These are phyloP conservation scores for Archivesica marissinica DNA, from an alignment of 1,140 invertebrate genomes.

Conservation along the genomic window DNA sequence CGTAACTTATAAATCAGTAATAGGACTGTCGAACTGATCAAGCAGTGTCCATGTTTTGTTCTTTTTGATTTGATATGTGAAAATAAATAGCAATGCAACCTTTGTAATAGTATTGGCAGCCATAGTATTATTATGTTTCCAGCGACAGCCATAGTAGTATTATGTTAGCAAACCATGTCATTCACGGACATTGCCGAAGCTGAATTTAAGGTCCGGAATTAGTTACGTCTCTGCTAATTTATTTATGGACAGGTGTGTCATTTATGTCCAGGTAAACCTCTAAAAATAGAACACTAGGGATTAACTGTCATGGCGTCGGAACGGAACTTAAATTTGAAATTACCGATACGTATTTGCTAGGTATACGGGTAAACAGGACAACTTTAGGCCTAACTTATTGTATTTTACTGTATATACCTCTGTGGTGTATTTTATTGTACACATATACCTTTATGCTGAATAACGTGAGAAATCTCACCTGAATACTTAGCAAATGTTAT, in stretches of 20 bases:
- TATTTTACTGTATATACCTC: neutral
- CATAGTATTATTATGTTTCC: neutral
- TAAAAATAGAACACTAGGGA: constrained; percentile 44
- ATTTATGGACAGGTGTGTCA: constrained; percentile 26
- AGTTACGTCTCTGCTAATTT: neutral
- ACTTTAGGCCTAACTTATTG: too few species aligned
- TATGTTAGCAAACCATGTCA: neutral
- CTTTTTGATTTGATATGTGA: neutral
- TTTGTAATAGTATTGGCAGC: neutral
- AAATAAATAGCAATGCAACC: neutral
- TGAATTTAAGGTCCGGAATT: too few species aligned
- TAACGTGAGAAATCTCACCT: neutral
- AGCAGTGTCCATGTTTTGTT: neutral
- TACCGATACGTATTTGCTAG: neutral
- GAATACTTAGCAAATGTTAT: neutral
- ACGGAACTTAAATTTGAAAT: constrained; percentile 16
- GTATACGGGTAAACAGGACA: too few species aligned
- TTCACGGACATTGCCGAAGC: neutral
- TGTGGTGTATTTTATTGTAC: neutral
- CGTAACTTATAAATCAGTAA: too few species aligned
- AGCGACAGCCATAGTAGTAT: neutral
- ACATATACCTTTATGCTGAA: neutral
- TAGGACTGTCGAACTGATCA: neutral
- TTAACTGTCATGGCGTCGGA: constrained; percentile 54
- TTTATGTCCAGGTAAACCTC: constrained; percentile 40